phyloP scores from a whole-genome alignment of 2,113 vertebrate genomes.

The Scomber scombrus region DNA sequence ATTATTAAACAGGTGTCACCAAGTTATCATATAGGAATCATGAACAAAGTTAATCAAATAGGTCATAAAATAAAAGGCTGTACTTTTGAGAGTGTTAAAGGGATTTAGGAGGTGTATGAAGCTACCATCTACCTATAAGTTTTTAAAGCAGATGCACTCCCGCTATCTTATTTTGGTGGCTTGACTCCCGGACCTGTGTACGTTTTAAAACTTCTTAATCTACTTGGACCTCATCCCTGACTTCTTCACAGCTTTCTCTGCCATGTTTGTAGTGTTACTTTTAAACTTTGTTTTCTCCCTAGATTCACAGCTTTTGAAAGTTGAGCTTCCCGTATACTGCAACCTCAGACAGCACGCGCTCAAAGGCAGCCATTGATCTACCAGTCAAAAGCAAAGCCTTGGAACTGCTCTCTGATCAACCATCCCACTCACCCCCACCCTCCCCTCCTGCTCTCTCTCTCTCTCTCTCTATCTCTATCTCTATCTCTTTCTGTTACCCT shows the following conservation, averaged over 20 bases:
- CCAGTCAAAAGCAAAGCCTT: slow-evolving; percentile 85
- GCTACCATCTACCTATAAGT: background rate
- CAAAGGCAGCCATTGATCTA: slow-evolving; percentile 88
- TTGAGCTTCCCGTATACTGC: slow-evolving; percentile 83
- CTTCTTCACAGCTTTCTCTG: slow-evolving; percentile 70
- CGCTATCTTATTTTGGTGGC: slow-evolving; percentile 16
- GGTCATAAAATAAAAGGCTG: background rate
- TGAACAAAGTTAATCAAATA: background rate
- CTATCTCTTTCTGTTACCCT: slow-evolving; percentile 78
- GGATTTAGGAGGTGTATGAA: background rate
- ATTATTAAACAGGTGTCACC: background rate
- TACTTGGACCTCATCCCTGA: slow-evolving; percentile 73
- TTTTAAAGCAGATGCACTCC: slow-evolving; percentile 10
- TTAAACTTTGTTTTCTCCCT: slow-evolving; percentile 86
- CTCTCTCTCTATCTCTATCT: slow-evolving; percentile 39
- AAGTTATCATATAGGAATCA: background rate
- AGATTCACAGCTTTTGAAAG: slow-evolving; percentile 85
- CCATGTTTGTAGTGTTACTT: slow-evolving; percentile 84
- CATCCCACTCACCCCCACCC: slow-evolving; percentile 80
- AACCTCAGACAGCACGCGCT: slow-evolving; percentile 84
- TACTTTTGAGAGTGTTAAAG: background rate
- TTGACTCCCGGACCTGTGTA: slow-evolving; percentile 39
- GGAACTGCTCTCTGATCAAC: slow-evolving; percentile 86
- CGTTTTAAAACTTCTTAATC: slow-evolving; percentile 67
- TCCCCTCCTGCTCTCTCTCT: slow-evolving; percentile 44